Conservation (phyloP, 2,113 vertebrate genomes). For the Pandion haliaetus region DNA sequence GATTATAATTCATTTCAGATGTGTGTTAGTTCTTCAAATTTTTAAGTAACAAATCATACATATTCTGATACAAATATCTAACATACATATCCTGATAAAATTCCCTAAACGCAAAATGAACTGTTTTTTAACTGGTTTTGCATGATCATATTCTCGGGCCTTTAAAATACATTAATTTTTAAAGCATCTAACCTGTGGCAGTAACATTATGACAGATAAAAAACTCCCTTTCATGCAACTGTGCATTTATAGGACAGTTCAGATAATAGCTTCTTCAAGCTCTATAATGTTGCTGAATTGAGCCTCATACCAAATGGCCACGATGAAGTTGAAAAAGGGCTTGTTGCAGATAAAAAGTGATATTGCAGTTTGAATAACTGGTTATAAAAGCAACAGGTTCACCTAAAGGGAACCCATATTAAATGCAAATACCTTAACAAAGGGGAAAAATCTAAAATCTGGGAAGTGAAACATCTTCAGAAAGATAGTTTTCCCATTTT, state of each 20-base stretch:
- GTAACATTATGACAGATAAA: neutral
- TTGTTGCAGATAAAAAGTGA: neutral
- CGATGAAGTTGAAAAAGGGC: neutral
- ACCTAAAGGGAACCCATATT: neutral
- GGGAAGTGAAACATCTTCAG: neutral
- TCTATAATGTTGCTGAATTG: neutral
- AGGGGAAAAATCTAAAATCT: neutral
- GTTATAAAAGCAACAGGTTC: neutral
- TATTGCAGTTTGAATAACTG: neutral
- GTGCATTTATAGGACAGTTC: neutral
- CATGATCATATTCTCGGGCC: fast-evolving
- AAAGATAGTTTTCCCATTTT: neutral
- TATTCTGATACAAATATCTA: neutral
- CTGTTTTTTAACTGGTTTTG: neutral
- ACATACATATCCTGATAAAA: neutral
- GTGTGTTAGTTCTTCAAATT: neutral
- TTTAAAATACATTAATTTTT: neutral
- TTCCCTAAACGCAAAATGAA: neutral
- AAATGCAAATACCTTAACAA: neutral
- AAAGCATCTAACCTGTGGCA: neutral
- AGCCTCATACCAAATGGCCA: neutral
- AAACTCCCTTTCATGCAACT: neutral
- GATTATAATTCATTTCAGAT: constrained; percentile 13
- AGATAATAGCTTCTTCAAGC: neutral
- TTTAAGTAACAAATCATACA: neutral